A percentile compares a stretch with the other conserved stretches of the same genome.
Conservation (phyloP, 1,140 invertebrate genomes). For the Bombus impatiens region DNA sequence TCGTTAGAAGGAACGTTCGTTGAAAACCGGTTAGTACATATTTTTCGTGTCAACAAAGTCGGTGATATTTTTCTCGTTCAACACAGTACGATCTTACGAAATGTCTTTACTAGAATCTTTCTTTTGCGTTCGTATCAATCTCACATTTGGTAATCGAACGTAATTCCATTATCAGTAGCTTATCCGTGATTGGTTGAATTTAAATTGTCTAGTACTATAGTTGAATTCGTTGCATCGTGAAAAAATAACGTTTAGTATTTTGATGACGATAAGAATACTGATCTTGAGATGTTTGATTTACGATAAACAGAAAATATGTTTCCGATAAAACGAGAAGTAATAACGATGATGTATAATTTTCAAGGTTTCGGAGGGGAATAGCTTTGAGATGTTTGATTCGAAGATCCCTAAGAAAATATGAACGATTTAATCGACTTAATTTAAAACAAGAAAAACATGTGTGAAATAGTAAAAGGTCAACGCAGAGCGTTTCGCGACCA, state of each 20-base stretch:
- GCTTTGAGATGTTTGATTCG: background rate
- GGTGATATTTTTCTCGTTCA: background rate
- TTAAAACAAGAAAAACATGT: conserved; percentile 58
- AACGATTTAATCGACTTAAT: background rate
- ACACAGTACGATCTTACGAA: background rate
- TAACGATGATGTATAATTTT: background rate
- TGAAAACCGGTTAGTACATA: conserved; percentile 30
- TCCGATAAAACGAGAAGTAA: background rate
- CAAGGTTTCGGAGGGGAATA: background rate
- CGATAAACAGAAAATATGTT: background rate
- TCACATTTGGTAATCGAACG: background rate
- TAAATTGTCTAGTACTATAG: conserved; percentile 5
- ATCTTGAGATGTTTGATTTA: background rate
- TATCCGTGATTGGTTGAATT: conserved; percentile 19
- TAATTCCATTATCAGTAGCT: conserved; percentile 14
- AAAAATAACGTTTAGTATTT: background rate
- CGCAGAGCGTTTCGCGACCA: conserved; percentile 76
- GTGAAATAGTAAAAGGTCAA: conserved; percentile 75
- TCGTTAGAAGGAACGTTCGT: background rate
- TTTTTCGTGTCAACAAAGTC: background rate
- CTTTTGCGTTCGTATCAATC: background rate
- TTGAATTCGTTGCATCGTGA: background rate
- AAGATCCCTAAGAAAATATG: background rate
- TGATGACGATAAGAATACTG: background rate
- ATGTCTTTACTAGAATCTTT: background rate